A percentile compares a stretch with the other conserved stretches of the same genome.
These are phyloP conservation scores for Squalus acanthias DNA, from an alignment of 2,797 vertebrate species.

Conservation along the genomic window DNA sequence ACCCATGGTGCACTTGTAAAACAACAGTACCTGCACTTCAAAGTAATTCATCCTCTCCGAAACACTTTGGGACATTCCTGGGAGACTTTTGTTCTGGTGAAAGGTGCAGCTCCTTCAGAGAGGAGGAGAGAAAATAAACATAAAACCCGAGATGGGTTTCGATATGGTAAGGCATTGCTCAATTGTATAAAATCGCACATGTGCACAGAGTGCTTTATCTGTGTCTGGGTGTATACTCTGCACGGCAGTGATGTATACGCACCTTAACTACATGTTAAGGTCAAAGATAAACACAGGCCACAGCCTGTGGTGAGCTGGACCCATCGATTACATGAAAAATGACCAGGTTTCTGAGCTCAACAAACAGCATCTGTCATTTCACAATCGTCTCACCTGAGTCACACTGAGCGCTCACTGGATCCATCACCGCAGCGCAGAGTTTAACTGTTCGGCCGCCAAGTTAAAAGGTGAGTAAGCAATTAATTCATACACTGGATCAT, in stretches of 20 bases:
- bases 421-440: not conserved
- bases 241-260: slow-evolving; percentile 23
- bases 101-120: not conserved
- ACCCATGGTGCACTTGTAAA: not conserved
- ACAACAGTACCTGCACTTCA: not conserved
- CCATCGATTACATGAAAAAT: slow-evolving; percentile 34
- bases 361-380: slow-evolving; percentile 15
- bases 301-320: not conserved
- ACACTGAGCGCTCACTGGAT: not conserved
- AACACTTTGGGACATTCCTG: not conserved
- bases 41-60: not conserved
- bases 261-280: slow-evolving; percentile 29
- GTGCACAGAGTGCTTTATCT: not conserved
- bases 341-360: slow-evolving; percentile 10
- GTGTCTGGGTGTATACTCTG: not conserved
- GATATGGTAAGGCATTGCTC: not conserved
- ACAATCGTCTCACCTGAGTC: not conserved
- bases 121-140: too few relatives aligned
- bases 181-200: not conserved
- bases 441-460: not conserved
- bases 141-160: not conserved
- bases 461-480: not conserved
- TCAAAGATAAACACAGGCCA: slow-evolving; percentile 25
- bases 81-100: not conserved
- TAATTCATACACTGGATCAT: not conserved